A percentile compares a stretch with the other conserved stretches of the same genome.
Conservation (phyloP, 2,888 invertebrate genomes). For the Fissipunctia ypsillon region DNA sequence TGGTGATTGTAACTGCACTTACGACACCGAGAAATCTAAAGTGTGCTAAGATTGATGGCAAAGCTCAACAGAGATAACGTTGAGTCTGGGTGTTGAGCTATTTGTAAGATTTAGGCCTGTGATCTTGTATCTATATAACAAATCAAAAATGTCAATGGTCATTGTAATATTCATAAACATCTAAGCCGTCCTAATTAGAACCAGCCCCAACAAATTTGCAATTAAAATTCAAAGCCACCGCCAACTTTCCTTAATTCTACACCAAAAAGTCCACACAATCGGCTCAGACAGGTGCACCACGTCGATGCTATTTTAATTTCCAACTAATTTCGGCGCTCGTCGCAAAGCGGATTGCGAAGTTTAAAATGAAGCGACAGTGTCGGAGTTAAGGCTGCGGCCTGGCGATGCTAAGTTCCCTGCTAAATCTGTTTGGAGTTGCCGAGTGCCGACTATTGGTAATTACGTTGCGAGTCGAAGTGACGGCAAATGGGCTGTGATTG, state of each 20-base stretch:
- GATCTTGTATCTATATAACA: no score
- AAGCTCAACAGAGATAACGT: no score
- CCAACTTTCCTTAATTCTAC: constrained; percentile 48
- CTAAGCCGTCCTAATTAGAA: constrained; percentile 35
- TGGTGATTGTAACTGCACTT: no score
- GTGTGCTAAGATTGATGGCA: no score
- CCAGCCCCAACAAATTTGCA: constrained; percentile 42
- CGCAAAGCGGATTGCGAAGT: constrained; percentile 87
- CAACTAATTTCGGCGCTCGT: constrained; percentile 83
- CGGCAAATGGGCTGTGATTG: constrained; percentile 61
- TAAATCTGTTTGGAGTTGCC: constrained; percentile 68
- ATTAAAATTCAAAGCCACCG: constrained; percentile 47
- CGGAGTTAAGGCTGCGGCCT: constrained; percentile 71
- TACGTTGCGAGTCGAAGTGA: constrained; percentile 58
- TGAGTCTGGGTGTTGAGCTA: no score
- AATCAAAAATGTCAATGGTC: background rate
- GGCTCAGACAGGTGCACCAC: constrained; percentile 86
- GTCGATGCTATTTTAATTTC: constrained; percentile 81
- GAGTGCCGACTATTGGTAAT: constrained; percentile 60
- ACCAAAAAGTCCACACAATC: constrained; percentile 76
- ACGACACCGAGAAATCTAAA: no score
- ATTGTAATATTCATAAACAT: background rate
- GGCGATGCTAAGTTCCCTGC: constrained; percentile 65
- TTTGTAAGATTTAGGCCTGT: no score
- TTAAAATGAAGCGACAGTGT: constrained; percentile 77